Conservation (phyloP, 2,113 vertebrate species). For the Prunella fulvescens region DNA sequence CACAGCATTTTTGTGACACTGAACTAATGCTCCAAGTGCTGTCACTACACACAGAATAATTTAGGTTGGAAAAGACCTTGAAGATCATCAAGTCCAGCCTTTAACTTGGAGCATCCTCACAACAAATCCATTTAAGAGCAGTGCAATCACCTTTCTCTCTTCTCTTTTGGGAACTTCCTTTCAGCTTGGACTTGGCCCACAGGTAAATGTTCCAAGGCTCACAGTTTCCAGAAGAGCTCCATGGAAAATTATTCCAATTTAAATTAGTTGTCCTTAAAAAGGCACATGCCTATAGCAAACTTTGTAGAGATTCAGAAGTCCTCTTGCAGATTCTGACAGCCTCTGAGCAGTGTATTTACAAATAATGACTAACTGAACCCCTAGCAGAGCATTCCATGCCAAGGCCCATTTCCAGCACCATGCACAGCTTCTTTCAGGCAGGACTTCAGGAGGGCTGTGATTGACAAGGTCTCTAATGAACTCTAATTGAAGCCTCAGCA, state of each 20-base stretch:
- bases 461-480: slow-evolving; percentile 72
- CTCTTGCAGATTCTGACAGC: neutral
- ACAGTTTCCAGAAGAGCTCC: neutral
- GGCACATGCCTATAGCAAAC: neutral
- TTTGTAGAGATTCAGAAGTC: neutral
- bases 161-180: neutral
- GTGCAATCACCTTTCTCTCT: neutral
- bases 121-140: neutral
- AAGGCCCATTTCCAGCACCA: neutral
- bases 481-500: slow-evolving; percentile 63
- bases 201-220: neutral
- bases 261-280: neutral
- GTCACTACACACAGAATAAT: neutral
- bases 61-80: neutral
- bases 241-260: neutral
- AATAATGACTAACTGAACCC: neutral
- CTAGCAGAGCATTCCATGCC: neutral
- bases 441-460: slow-evolving; percentile 29
- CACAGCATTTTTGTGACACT: neutral
- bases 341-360: neutral
- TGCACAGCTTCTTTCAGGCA: neutral
- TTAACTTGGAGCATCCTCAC: neutral
- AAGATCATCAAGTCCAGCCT: neutral
- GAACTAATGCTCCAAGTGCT: neutral
- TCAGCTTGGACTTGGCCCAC: neutral